These are phyloP conservation scores for Lissocephala sabroskyi DNA, from an alignment of 2,888 invertebrate species.

Conservation along the genomic window DNA sequence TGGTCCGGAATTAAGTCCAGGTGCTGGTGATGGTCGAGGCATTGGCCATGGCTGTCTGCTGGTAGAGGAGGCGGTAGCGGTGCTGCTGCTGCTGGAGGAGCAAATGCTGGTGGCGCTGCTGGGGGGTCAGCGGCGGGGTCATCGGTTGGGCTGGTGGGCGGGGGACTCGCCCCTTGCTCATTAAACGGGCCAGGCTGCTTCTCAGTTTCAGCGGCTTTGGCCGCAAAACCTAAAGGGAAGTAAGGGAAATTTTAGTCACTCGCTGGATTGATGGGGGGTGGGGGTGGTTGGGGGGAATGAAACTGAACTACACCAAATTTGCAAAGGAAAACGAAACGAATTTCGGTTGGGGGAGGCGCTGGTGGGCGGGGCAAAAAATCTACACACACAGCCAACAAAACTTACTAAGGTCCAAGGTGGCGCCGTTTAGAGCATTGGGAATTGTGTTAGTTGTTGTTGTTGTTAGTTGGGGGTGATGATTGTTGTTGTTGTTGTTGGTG, in stretches of 20 bases:
- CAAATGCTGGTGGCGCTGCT: constrained; percentile 52
- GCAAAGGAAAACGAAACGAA: too few species aligned
- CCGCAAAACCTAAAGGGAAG: constrained; percentile 30
- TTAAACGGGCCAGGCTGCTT: constrained; percentile 59
- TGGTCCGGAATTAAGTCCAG: constrained; percentile 46
- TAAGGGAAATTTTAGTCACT: too few species aligned
- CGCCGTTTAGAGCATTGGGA: constrained; percentile 46
- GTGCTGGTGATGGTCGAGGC: constrained; percentile 40
- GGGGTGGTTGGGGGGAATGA: too few species aligned
- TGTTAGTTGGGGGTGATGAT: constrained; percentile 33
- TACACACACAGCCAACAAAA: constrained; percentile 52
- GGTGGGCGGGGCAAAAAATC: constrained; percentile 12
- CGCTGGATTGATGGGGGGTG: too few species aligned
- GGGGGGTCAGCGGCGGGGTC: constrained; percentile 37
- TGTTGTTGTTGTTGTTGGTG: constrained; percentile 36
- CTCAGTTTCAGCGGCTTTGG: constrained; percentile 64
- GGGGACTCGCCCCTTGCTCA: constrained; percentile 50
- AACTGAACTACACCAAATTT: too few species aligned
- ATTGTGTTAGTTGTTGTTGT: constrained; percentile 43
- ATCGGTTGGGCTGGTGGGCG: constrained; percentile 20
- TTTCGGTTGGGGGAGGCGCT: not conserved
- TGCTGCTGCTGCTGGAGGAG: constrained; percentile 55
- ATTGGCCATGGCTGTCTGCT: constrained; percentile 57
- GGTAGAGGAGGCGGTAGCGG: constrained; percentile 56
- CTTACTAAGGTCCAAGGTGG: constrained; percentile 71